Percentiles rank a stretch among this genome's conserved stretches.
These are phyloP conservation scores for Contarinia nasturtii DNA, from an alignment of 1,140 invertebrate genomes.

Conservation along the genomic window DNA sequence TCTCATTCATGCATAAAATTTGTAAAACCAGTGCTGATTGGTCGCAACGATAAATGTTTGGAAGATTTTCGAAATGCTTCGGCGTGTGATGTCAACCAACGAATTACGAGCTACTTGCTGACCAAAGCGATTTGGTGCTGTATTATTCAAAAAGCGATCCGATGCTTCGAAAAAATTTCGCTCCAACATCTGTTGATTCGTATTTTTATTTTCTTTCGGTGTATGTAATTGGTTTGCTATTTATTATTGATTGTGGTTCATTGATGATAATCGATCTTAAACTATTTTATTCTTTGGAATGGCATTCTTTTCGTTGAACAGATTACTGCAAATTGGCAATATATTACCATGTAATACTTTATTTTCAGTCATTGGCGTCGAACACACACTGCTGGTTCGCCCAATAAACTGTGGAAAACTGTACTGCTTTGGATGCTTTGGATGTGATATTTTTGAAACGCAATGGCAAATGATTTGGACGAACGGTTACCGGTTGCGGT, in stretches of 20 bases:
- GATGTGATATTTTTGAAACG: slow-evolving; percentile 30
- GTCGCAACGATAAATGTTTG: slow-evolving; percentile 26
- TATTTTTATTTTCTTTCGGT: too few relatives aligned
- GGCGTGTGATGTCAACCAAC: slow-evolving; percentile 32
- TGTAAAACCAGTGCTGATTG: neutral
- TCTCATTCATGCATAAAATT: neutral
- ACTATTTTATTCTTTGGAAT: neutral
- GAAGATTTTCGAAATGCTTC: slow-evolving; percentile 31
- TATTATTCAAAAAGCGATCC: neutral
- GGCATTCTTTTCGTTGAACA: slow-evolving; percentile 8
- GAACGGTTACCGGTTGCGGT: slow-evolving; percentile 1
- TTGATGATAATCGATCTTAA: neutral
- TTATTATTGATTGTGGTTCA: too few relatives aligned
- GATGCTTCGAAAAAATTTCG: neutral
- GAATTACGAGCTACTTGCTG: slow-evolving; percentile 16
- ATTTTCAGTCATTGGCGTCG: slow-evolving; percentile 51
- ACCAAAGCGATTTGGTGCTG: slow-evolving; percentile 16
- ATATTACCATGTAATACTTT: slow-evolving; percentile 48
- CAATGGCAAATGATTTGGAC: slow-evolving; percentile 34
- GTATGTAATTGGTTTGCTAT: too few relatives aligned
- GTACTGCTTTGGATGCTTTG: slow-evolving; percentile 28
- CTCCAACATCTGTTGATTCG: neutral
- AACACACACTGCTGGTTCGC: slow-evolving; percentile 48
- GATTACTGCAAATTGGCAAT: slow-evolving; percentile 40
- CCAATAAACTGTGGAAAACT: slow-evolving; percentile 32